phyloP scores from a whole-genome alignment of 2,113 vertebrate species.

The Cyrtonyx montezumae region DNA sequence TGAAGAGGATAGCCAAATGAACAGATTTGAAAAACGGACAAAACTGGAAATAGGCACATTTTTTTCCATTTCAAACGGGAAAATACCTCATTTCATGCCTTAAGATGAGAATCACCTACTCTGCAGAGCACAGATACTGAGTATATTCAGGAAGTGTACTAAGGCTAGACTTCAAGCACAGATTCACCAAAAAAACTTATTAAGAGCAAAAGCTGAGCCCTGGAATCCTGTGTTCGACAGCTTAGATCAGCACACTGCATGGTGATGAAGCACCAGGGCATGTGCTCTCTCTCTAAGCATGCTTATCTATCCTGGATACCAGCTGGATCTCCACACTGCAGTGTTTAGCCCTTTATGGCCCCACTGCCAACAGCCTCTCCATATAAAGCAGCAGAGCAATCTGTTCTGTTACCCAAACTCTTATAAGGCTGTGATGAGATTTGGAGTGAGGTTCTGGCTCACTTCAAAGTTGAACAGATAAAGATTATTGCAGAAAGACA shows the following conservation, averaged over 20 bases:
- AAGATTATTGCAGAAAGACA: not conserved
- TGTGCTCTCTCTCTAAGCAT: not conserved
- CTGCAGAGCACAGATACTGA: not conserved
- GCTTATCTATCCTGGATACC: not conserved
- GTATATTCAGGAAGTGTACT: not conserved
- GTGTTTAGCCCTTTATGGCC: fast-evolving
- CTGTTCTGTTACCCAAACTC: not conserved
- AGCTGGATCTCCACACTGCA: fast-evolving
- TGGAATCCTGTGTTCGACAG: not conserved
- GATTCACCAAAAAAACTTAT: not conserved
- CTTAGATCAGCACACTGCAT: not conserved
- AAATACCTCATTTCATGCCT: not conserved
- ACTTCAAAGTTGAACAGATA: not conserved
- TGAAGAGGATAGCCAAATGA: not conserved
- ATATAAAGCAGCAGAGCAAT: not conserved
- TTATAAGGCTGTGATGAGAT: not conserved
- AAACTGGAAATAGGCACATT: not conserved
- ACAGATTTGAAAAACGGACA: not conserved
- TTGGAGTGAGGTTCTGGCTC: not conserved
- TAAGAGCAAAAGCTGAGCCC: not conserved
- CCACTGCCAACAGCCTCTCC: not conserved
- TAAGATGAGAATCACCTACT: not conserved
- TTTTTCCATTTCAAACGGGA: not conserved
- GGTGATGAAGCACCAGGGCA: not conserved
- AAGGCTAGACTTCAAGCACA: not conserved